Evolutionary conservation across 2,113 vertebrate genomes (phyloP).

Genomic region (Ictalurus furcatus): DNA sequence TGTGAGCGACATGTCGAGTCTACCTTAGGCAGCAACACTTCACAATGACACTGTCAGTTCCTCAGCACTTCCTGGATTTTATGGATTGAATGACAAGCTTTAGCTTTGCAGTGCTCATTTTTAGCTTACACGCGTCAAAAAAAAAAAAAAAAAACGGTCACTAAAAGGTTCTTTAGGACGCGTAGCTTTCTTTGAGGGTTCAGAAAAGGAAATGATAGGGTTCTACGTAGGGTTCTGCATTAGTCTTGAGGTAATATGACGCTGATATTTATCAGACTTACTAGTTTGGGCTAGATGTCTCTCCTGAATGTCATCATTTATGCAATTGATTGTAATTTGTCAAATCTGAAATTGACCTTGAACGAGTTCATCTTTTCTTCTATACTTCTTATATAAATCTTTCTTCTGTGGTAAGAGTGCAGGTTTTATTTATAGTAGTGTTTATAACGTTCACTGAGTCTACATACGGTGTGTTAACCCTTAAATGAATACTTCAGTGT

Average conservation of each 20-base stretch:
- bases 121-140: neutral
- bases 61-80: slow-evolving; percentile 39
- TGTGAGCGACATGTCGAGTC: slow-evolving; percentile 29
- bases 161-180: neutral
- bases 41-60: slow-evolving; percentile 58
- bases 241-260: neutral
- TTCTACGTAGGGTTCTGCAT: neutral
- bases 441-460: neutral
- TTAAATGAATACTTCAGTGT: neutral
- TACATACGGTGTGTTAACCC: neutral
- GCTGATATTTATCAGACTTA: neutral
- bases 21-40: slow-evolving; percentile 53
- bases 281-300: neutral
- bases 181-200: neutral
- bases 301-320: neutral
- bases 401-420: neutral
- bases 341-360: too few relatives aligned
- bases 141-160: too few relatives aligned
- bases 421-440: neutral
- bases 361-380: neutral
- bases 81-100: neutral
- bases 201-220: neutral
- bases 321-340: neutral
- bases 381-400: neutral
- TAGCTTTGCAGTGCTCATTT: neutral